A percentile compares a stretch with the other conserved stretches of the same genome.
Conservation (phyloP, 1,140 invertebrate species). For the Drosophila lacertosa region DNA sequence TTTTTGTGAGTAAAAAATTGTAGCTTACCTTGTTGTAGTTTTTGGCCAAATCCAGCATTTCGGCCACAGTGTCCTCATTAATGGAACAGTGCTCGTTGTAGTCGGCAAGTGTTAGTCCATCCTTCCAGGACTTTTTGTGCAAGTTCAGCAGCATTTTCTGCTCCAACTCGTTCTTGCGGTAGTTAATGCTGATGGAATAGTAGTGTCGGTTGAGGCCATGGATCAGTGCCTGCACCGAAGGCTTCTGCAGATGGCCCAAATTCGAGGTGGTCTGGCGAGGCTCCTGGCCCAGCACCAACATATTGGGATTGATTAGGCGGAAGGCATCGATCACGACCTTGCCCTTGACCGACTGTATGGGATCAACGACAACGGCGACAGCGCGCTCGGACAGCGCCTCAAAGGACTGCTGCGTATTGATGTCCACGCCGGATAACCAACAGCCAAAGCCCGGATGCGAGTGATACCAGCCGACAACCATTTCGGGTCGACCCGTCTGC, state of each 20-base stretch:
- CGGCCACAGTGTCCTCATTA: slow-evolving; percentile 96
- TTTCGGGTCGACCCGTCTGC: slow-evolving; percentile 99
- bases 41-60: slow-evolving; percentile 98
- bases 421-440: slow-evolving; percentile 99
- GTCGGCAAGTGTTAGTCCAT: slow-evolving; percentile 97
- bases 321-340: slow-evolving; percentile 98
- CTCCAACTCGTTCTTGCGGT: slow-evolving; percentile 99
- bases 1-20: background rate
- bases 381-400: slow-evolving; percentile 99
- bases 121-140: slow-evolving; percentile 99
- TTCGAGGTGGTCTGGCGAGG: slow-evolving; percentile 99
- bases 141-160: slow-evolving; percentile 99
- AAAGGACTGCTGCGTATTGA: slow-evolving; percentile 99
- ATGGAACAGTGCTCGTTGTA: slow-evolving; percentile 97
- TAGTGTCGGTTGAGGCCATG: slow-evolving; percentile 99
- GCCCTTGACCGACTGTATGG: slow-evolving; percentile 99
- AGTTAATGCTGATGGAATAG: slow-evolving; percentile 99
- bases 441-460: slow-evolving; percentile 99
- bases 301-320: slow-evolving; percentile 99
- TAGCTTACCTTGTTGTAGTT: slow-evolving; percentile 96
- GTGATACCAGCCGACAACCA: slow-evolving; percentile 99
- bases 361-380: slow-evolving; percentile 99
- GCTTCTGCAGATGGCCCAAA: slow-evolving; percentile 99
- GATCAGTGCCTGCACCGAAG: slow-evolving; percentile 99
- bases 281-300: slow-evolving; percentile 99